Evolutionary conservation across 2,113 vertebrate genomes (phyloP).

Genomic region (Cochlearius cochlearius): DNA sequence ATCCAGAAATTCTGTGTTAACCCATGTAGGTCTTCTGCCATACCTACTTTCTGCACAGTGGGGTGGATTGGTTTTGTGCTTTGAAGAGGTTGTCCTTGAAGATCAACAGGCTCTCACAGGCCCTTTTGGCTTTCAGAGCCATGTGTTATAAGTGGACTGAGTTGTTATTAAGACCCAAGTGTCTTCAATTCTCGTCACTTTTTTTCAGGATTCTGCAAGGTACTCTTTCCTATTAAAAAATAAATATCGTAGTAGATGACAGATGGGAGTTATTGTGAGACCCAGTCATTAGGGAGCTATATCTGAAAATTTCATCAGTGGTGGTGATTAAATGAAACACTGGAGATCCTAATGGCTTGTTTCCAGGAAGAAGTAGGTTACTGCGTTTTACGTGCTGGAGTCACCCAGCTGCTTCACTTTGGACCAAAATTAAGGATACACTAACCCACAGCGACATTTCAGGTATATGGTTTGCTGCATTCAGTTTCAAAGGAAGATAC

Average conservation of each 20-base stretch:
- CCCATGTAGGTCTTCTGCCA: neutral
- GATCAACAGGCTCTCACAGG: neutral
- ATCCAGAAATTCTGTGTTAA: neutral
- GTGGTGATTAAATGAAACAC: neutral
- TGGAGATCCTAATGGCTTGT: neutral
- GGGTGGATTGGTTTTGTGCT: neutral
- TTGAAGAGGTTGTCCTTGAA: neutral
- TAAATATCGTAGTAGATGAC: neutral
- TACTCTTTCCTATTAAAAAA: neutral
- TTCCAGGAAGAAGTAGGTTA: neutral
- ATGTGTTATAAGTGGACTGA: neutral
- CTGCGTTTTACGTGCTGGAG: neutral
- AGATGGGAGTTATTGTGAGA: neutral
- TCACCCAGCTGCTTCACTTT: neutral
- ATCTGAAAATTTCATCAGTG: neutral
- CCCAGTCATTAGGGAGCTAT: neutral
- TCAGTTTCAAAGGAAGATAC: neutral
- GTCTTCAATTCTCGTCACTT: neutral
- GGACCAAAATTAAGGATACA: neutral
- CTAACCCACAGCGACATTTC: neutral
- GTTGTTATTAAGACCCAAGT: neutral
- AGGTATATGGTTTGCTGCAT: neutral
- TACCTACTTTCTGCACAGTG: neutral
- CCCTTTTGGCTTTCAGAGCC: neutral
- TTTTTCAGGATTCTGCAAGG: neutral